These are phyloP conservation scores for Chionoecetes opilio DNA, from an alignment of 1,140 invertebrate species.

Conservation along the genomic window DNA sequence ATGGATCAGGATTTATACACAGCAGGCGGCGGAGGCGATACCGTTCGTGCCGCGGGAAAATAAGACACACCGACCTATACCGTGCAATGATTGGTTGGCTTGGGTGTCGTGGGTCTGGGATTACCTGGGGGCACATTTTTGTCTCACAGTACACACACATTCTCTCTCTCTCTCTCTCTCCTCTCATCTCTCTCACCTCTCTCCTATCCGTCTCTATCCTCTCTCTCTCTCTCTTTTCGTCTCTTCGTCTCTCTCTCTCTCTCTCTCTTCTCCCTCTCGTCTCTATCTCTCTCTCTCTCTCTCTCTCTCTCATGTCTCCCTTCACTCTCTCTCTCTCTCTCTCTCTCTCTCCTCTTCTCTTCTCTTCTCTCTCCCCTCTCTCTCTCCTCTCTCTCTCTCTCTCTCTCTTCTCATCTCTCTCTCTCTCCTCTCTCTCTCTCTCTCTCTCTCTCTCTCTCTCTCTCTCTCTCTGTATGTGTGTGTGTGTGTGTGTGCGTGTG, in stretches of 20 bases:
- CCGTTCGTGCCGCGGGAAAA: background rate
- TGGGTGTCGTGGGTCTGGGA: background rate
- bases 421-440: background rate
- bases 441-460: background rate
- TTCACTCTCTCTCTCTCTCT: background rate
- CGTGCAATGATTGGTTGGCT: background rate
- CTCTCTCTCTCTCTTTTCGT: background rate
- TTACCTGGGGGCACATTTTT: background rate
- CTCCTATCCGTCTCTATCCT: background rate
- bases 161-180: background rate
- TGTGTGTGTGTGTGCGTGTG: too few species aligned
- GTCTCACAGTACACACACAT: too few species aligned
- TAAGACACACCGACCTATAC: slow-evolving; percentile 14
- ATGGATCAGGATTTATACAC: slow-evolving; percentile 3
- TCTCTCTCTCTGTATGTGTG: background rate
- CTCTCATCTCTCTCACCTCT: background rate
- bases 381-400: slow-evolving; percentile 27
- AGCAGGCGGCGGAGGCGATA: background rate
- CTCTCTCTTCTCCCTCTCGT: background rate
- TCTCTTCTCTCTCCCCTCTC: background rate
- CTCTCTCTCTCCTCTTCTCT: background rate
- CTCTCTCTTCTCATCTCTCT: background rate
- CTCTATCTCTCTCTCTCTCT: slow-evolving; percentile 4
- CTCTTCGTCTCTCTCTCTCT: background rate
- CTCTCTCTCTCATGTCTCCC: background rate